Evolutionary conservation across 1,140 invertebrate species (phyloP), one percentile per base, ranked within the genome.

Genomic region (Cydia strobilella): DNA sequence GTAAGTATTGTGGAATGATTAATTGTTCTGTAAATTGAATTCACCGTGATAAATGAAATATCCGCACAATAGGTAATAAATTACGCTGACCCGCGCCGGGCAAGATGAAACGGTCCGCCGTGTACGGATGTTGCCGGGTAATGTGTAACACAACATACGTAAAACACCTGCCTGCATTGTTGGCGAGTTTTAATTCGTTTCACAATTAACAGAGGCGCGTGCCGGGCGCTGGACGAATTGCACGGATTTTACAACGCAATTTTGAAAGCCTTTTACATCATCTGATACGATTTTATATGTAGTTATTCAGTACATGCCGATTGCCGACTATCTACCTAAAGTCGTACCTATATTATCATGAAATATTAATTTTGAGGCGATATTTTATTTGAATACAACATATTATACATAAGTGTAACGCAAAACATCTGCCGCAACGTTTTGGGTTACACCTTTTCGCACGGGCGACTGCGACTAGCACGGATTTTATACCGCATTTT

Each of bases 1-100:
- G 84, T 89, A 89, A 87, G 90, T 88, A 90, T 87, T 90, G 84
- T 89, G 84, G 86, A 90, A 91, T 90, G 90, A 91, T 91, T 90
- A 91, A 91, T 91, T 90, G 89, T 90, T 88, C 86, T 90, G 89
- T 90, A 90, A 91, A 90, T 91, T 91, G 90, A 91, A 91, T 89
- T 90, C 88, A 88, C 84, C 85, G 86, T 91, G 90, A 91, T 91
- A 90, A 91, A 91, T 91, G 90, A 91, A 91, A 91, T 91, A 91
- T 91, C 84, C 89, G 80, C 87, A 91, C 90, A 91, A 91, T 91
- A 91, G 89, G 89, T 91, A 90, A 91, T 91, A 90, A 91, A 91
- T 91, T 90, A 91, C 88, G 76, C 87, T 90, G 86, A 89, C 90
- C 90, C 87, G 86, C 82, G 31, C 82, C 77, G 85, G 86, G 84